A percentile compares a stretch with the other conserved stretches of the same genome.
Conservation (phyloP, 1,140 invertebrate genomes). For the Aphis craccivora region DNA sequence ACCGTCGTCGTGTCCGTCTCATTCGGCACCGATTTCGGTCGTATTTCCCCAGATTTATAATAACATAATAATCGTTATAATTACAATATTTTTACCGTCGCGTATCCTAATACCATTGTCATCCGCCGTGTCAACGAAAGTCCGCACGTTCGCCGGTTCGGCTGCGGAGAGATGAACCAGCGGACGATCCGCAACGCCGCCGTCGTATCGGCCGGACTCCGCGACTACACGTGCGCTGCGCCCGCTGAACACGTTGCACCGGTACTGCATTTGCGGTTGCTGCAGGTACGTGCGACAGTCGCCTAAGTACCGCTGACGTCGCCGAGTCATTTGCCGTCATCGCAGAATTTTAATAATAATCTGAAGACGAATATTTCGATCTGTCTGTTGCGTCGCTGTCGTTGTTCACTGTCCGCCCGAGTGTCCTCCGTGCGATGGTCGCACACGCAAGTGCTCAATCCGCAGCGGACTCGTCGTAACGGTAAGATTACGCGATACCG, state of each 20-base stretch:
- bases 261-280: not conserved
- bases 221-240: not conserved
- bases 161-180: not conserved
- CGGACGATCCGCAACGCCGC: too few relatives aligned
- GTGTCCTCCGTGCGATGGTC: not conserved
- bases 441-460: too few relatives aligned
- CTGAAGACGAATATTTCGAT: not conserved
- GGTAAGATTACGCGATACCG: not conserved
- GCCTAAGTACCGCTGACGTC: not conserved
- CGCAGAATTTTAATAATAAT: not conserved
- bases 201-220: not conserved
- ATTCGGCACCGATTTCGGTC: too few relatives aligned
- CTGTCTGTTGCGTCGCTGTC: not conserved
- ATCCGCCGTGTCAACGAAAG: not conserved
- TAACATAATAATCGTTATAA: too few relatives aligned
- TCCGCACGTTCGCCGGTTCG: not conserved
- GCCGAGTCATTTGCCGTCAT: not conserved
- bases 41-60: too few relatives aligned
- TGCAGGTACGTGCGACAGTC: not conserved
- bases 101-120: too few relatives aligned
- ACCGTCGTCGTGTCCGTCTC: too few relatives aligned
- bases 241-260: not conserved
- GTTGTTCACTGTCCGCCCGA: not conserved
- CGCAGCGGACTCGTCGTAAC: not conserved
- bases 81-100: too few relatives aligned